phyloP scores from a whole-genome alignment of 2,888 invertebrate genomes.

The Chydorus sphaericus region DNA sequence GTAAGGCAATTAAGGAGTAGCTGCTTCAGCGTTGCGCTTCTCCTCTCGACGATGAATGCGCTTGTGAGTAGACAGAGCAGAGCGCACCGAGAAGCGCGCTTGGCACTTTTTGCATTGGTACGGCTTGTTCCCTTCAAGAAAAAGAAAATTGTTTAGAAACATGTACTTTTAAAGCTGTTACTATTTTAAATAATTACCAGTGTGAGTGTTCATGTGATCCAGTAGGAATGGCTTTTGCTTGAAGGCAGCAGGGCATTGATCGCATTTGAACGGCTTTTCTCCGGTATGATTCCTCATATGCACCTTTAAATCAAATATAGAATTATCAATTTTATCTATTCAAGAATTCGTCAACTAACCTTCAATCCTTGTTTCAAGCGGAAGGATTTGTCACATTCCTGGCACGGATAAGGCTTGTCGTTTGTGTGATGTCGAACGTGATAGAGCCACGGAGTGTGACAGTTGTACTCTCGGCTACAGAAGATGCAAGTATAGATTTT shows the following conservation, averaged over 20 bases:
- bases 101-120: conserved; percentile 9
- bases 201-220: conserved; percentile 10
- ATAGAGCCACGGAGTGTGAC: conserved; percentile 10
- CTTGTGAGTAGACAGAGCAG: conserved; percentile 8
- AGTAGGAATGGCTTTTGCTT: conserved; percentile 11
- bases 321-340: background rate
- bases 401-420: conserved; percentile 6
- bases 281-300: conserved; percentile 11
- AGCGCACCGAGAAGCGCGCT: conserved; percentile 7
- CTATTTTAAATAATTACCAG: background rate
- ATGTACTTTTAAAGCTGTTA: background rate
- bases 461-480: conserved; percentile 2
- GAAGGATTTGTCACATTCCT: conserved; percentile 10
- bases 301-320: conserved; percentile 1
- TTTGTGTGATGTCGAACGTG: conserved; percentile 8
- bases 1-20: no score
- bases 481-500: conserved; percentile 10
- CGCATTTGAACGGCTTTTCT: conserved; percentile 9
- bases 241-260: conserved; percentile 8
- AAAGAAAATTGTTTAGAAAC: background rate
- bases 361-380: conserved; percentile 10
- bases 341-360: background rate
- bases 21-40: background rate
- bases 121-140: conserved; percentile 4
- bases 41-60: conserved; percentile 9